phyloP scores from a whole-genome alignment of 2,797 vertebrate species.

The Podarcis siculus region DNA sequence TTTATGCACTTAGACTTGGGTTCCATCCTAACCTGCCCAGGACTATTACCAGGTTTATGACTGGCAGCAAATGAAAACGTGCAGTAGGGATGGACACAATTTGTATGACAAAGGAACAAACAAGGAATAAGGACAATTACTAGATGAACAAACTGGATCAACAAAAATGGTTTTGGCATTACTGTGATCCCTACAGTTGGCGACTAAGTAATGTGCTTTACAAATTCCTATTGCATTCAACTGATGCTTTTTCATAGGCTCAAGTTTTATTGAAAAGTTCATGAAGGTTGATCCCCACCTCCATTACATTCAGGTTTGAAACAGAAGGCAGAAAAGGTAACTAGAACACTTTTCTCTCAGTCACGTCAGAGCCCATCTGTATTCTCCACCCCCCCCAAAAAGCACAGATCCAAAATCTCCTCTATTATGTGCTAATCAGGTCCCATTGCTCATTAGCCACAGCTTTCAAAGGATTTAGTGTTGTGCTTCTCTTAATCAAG shows the following conservation, averaged over 20 bases:
- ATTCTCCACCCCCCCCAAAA: background rate
- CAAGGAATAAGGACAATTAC: background rate
- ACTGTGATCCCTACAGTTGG: background rate
- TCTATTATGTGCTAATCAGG: background rate
- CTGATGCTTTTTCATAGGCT: background rate
- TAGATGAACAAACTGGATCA: background rate
- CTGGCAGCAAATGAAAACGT: background rate
- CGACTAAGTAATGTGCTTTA: background rate
- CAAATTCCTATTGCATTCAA: background rate
- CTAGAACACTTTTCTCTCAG: background rate
- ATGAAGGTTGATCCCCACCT: background rate
- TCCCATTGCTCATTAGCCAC: background rate
- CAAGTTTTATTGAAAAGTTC: background rate
- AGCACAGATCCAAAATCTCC: background rate
- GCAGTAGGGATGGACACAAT: background rate
- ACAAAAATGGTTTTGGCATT: background rate
- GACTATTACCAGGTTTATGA: background rate
- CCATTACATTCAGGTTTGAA: background rate
- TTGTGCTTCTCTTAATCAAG: rapidly evolving
- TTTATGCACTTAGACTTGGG: background rate
- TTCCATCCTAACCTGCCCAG: too few relatives aligned
- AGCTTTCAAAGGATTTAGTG: background rate
- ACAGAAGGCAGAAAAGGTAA: background rate
- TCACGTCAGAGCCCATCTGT: background rate
- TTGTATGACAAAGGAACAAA: background rate